Percentiles rank a stretch among this genome's conserved stretches.
Evolutionary conservation across 2,888 invertebrate genomes (phyloP).

Genomic region (Trypoxylon attenuatum): DNA sequence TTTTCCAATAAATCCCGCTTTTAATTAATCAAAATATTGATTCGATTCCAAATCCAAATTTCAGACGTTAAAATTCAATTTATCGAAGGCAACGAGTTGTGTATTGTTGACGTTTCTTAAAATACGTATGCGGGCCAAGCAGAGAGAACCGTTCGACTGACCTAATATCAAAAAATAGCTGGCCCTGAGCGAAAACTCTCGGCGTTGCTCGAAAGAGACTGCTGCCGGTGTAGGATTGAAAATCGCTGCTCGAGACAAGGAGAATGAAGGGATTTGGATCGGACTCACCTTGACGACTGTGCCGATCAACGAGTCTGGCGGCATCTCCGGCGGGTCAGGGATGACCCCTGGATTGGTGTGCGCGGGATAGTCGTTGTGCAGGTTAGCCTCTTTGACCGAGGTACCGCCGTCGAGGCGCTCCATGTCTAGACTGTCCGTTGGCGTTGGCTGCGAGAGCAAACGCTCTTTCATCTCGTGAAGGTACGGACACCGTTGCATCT

Average conservation of each 20-base stretch:
- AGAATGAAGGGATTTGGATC: no score
- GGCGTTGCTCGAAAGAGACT: background rate
- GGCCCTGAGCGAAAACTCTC: background rate
- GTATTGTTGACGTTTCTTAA: no score
- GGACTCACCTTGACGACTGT: conserved; percentile 91
- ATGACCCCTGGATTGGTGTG: conserved; percentile 75
- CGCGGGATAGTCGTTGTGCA: conserved; percentile 73
- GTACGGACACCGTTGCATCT: conserved; percentile 92
- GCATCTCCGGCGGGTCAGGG: conserved; percentile 74
- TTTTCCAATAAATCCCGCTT: no score
- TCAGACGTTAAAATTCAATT: no score
- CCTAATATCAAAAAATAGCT: no score
- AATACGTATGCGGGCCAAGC: no score
- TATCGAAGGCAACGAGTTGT: no score
- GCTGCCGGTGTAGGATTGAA: no score
- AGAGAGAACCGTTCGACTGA: no score
- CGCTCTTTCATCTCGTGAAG: conserved; percentile 96
- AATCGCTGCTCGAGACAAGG: no score
- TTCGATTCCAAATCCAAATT: no score
- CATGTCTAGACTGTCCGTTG: conserved; percentile 81
- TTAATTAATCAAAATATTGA: no score
- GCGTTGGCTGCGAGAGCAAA: conserved; percentile 82
- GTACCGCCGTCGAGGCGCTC: conserved; percentile 78
- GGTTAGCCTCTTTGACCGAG: conserved; percentile 73
- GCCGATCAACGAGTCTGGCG: conserved; percentile 84